Evolutionary conservation across 2,797 vertebrate genomes (phyloP).

Genomic region (Spea hammondii): DNA sequence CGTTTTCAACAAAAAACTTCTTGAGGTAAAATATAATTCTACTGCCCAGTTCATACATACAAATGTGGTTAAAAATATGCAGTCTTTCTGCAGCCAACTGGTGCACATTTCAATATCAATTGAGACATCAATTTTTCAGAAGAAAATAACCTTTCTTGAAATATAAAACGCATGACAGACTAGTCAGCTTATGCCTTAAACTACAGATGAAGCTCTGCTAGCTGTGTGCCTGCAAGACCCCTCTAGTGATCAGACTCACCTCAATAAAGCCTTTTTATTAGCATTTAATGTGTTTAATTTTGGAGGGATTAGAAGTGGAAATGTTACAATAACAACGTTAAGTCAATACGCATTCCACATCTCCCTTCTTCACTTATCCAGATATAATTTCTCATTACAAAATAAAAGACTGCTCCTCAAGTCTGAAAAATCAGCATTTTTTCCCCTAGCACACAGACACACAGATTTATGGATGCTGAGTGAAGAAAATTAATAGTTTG

Average conservation of each 20-base stretch:
- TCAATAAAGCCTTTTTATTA: constrained; percentile 60
- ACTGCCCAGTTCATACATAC: constrained; percentile 55
- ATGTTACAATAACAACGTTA: constrained; percentile 53
- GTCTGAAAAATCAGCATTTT: constrained; percentile 53
- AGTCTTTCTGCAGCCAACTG: constrained; percentile 39
- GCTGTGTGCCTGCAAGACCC: constrained; percentile 50
- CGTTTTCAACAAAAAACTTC: constrained; percentile 53
- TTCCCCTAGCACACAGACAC: constrained; percentile 36
- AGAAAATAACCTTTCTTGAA: constrained; percentile 57
- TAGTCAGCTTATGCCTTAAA: constrained; percentile 55
- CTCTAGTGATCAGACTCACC: constrained; percentile 53
- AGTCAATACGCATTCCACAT: constrained; percentile 51
- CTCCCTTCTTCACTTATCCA: constrained; percentile 42
- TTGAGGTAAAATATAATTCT: constrained; percentile 37
- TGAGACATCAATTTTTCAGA: constrained; percentile 51
- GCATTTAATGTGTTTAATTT: constrained; percentile 68
- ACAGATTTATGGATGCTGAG: constrained; percentile 56
- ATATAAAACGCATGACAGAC: constrained; percentile 61
- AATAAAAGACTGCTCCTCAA: constrained; percentile 39
- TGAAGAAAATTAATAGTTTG: constrained; percentile 52
- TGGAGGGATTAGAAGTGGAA: constrained; percentile 58
- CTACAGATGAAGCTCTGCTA: constrained; percentile 50
- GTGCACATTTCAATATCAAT: constrained; percentile 47
- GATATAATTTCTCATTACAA: constrained; percentile 54
- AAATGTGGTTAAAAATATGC: constrained; percentile 41